phyloP scores from a whole-genome alignment of 1,140 invertebrate species.

The Drosophila melanogaster region DNA sequence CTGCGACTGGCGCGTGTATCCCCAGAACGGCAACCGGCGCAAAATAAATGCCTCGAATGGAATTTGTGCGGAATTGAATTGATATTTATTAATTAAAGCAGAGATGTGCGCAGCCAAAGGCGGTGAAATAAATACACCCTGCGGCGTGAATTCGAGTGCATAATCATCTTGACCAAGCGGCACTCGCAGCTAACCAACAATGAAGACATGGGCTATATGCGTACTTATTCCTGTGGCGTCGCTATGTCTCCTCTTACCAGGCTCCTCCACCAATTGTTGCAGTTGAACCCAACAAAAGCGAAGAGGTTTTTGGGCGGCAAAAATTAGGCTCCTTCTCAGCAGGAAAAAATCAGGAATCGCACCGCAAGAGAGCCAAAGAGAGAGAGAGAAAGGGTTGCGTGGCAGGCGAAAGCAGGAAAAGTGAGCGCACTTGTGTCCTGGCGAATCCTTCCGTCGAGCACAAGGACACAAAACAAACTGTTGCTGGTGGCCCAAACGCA shows the following conservation, averaged over 20 bases:
- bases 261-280: conserved; percentile 17
- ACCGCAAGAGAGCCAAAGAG: conserved; percentile 6
- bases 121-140: conserved; percentile 26
- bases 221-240: conserved; percentile 22
- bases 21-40: conserved; percentile 31
- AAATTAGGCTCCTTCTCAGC: conserved; percentile 8
- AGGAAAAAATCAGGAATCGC: conserved; percentile 3
- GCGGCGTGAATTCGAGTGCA: conserved; percentile 24
- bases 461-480: conserved; percentile 76
- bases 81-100: conserved; percentile 68
- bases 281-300: background rate
- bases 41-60: conserved; percentile 36
- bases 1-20: conserved; percentile 50
- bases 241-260: conserved; percentile 33
- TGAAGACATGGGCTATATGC: conserved; percentile 39
- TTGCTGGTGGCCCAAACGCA: conserved; percentile 48
- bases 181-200: conserved; percentile 12
- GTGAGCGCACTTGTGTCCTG: conserved; percentile 27
- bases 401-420: conserved; percentile 12
- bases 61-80: conserved; percentile 52
- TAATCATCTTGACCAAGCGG: conserved; percentile 28
- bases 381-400: conserved; percentile 17
- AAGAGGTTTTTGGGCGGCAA: conserved; percentile 3
- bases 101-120: conserved; percentile 33
- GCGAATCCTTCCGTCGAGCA: conserved; percentile 58